These are phyloP conservation scores for Maccullochella peelii DNA, from an alignment of 2,113 vertebrate genomes.

Conservation along the genomic window DNA sequence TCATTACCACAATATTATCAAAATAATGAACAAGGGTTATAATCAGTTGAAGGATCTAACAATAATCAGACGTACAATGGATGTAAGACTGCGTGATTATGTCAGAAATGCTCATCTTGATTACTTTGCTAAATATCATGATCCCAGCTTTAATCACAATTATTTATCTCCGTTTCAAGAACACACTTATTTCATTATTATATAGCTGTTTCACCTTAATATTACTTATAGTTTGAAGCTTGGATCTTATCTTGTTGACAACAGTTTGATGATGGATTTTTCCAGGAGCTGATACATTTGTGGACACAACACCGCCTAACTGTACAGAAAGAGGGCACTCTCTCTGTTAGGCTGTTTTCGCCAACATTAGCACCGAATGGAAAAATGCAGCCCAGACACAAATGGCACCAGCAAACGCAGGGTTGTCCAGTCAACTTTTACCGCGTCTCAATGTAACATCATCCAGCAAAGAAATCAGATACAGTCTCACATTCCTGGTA, in stretches of 20 bases:
- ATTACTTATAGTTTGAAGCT: neutral
- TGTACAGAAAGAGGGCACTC: neutral
- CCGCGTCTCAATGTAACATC: no score
- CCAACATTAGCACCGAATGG: neutral
- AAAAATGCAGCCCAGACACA: neutral
- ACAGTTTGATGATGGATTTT: neutral
- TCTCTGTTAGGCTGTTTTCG: neutral
- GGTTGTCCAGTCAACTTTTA: no score
- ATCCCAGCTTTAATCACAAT: conserved; percentile 31
- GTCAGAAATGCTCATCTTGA: conserved; percentile 53
- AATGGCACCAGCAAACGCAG: neutral
- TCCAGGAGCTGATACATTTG: neutral
- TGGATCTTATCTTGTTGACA: neutral
- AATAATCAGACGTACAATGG: conserved; percentile 44
- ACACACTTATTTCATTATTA: neutral
- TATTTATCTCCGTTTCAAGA: conserved; percentile 31
- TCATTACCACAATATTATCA: conserved; percentile 31
- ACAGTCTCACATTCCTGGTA: neutral
- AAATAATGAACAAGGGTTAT: conserved; percentile 41
- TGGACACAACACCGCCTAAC: neutral
- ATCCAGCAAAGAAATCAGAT: neutral
- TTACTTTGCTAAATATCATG: conserved; percentile 44
- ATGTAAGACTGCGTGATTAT: conserved; percentile 16
- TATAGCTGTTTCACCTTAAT: neutral
- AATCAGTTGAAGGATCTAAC: conserved; percentile 49